phyloP scores from a whole-genome alignment of 2,797 vertebrate species.

The Peromyscus aztecus region DNA sequence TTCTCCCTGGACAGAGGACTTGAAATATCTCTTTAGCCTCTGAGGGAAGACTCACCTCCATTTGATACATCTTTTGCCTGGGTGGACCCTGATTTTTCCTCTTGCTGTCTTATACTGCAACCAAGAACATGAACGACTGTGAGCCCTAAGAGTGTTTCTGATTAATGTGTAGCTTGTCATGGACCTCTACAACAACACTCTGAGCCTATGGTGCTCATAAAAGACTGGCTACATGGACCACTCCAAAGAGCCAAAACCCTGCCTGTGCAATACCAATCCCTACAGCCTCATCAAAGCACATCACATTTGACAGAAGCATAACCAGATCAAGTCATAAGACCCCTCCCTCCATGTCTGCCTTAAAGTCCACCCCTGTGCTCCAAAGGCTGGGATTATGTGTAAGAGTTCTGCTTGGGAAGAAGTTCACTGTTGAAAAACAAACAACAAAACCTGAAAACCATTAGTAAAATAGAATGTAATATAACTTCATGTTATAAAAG shows the following conservation, averaged over 20 bases:
- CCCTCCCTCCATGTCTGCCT: background rate
- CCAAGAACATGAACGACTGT: background rate
- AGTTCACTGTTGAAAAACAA: background rate
- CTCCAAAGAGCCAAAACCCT: background rate
- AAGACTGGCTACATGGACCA: background rate
- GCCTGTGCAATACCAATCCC: background rate
- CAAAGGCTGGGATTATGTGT: background rate
- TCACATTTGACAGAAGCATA: background rate
- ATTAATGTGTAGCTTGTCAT: no score
- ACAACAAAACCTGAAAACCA: background rate
- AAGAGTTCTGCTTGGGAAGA: background rate
- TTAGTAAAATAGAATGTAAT: background rate
- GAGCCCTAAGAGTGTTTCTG: background rate
- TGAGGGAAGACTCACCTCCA: background rate
- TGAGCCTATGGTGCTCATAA: background rate
- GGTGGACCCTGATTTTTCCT: background rate
- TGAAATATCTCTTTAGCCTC: background rate
- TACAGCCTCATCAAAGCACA: no score
- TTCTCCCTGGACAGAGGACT: background rate
- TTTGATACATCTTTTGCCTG: background rate
- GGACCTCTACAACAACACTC: background rate
- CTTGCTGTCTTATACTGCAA: background rate
- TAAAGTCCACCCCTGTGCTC: background rate
- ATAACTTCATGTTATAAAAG: background rate
- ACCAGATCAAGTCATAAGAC: background rate